These are phyloP conservation scores for Colinus virginianus DNA, from an alignment of 2,113 vertebrate genomes.

Conservation along the genomic window DNA sequence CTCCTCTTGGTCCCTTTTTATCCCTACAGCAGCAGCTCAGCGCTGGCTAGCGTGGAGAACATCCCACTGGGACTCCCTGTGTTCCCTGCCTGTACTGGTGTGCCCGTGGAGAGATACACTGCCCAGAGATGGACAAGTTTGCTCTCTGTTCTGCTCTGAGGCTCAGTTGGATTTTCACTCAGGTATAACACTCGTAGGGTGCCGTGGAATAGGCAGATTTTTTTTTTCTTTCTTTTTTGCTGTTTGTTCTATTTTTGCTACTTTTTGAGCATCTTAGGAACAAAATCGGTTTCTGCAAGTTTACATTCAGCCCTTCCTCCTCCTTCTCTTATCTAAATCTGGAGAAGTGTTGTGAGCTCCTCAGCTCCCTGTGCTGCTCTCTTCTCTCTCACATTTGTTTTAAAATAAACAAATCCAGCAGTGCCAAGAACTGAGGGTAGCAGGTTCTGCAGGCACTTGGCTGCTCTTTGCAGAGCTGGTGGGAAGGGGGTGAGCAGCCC, in stretches of 20 bases:
- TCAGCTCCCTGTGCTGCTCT: not conserved
- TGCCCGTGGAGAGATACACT: not conserved
- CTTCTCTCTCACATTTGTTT: slow-evolving; percentile 14
- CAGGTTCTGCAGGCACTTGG: not conserved
- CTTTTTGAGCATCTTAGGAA: not conserved
- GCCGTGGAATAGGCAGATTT: not conserved
- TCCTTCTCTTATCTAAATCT: not conserved
- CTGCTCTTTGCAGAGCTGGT: not conserved
- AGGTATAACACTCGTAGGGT: not conserved
- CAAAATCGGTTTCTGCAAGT: not conserved
- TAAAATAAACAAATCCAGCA: slow-evolving; percentile 22
- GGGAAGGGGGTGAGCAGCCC: not conserved
- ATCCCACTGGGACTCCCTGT: not conserved
- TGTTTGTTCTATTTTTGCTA: not conserved
- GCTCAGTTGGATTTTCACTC: not conserved
- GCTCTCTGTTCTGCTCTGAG: not conserved
- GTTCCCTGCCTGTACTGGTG: not conserved
- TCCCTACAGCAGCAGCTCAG: not conserved
- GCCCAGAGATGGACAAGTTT: not conserved
- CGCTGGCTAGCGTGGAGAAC: not conserved
- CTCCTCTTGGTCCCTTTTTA: not conserved
- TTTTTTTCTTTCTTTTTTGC: not conserved
- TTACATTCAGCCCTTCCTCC: not conserved
- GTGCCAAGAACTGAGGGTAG: not conserved
- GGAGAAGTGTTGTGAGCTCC: not conserved